Percentiles rank a stretch among this genome's conserved stretches.
Evolutionary conservation across 2,797 vertebrate species (phyloP).

Genomic region (Kryptolebias ocellatus): DNA sequence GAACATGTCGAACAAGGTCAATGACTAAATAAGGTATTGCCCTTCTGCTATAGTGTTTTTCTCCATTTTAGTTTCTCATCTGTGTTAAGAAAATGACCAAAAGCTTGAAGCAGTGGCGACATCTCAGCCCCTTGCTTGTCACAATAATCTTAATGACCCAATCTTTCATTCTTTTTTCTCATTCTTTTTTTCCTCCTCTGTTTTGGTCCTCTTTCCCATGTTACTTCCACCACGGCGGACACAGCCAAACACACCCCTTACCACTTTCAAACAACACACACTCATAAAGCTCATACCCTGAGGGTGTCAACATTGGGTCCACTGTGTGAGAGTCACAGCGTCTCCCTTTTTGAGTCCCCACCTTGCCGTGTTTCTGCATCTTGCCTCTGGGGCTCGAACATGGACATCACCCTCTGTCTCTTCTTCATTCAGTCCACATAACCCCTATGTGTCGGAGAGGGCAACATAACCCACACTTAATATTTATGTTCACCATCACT

Average conservation of each 20-base stretch:
- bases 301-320: slow-evolving; percentile 64
- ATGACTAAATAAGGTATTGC: slow-evolving; percentile 40
- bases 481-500: slow-evolving; percentile 47
- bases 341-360: slow-evolving; percentile 63
- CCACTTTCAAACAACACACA: slow-evolving; percentile 55
- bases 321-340: slow-evolving; percentile 53
- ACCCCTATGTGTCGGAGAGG: slow-evolving; percentile 63
- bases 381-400: slow-evolving; percentile 70
- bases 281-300: slow-evolving; percentile 56
- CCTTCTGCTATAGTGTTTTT: slow-evolving; percentile 27
- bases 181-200: slow-evolving; percentile 45
- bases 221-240: slow-evolving; percentile 74
- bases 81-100: slow-evolving; percentile 55
- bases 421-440: slow-evolving; percentile 55
- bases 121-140: slow-evolving; percentile 18
- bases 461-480: slow-evolving; percentile 50
- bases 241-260: slow-evolving; percentile 56
- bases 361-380: slow-evolving; percentile 64
- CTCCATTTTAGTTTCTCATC: slow-evolving; percentile 46
- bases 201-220: slow-evolving; percentile 42
- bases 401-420: slow-evolving; percentile 52
- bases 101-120: slow-evolving; percentile 62
- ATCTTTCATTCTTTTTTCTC: slow-evolving; percentile 28
- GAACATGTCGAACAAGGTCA: slow-evolving; percentile 48
- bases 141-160: slow-evolving; percentile 66